Conservation (phyloP, 1,140 invertebrate genomes). For the Drosophila bocki region DNA sequence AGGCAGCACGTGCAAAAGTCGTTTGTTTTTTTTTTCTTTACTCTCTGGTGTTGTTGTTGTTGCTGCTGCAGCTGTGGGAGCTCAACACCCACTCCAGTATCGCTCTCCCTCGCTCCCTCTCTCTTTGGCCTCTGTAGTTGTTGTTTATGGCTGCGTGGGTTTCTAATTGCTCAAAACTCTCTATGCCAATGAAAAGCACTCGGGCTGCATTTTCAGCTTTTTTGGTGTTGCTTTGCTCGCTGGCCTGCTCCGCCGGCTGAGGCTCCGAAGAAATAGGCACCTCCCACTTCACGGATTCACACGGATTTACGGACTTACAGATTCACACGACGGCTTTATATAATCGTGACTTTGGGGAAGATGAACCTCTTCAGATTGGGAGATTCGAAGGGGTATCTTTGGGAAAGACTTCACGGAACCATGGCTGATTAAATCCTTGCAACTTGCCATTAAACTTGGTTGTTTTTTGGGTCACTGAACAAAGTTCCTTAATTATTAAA, state of each 20-base stretch:
- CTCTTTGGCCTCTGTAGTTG: slow-evolving; percentile 42
- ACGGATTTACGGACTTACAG: slow-evolving; percentile 22
- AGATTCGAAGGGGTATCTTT: neutral
- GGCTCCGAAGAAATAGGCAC: slow-evolving; percentile 73
- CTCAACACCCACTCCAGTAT: slow-evolving; percentile 21
- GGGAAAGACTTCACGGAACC: neutral
- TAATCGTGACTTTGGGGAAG: slow-evolving; percentile 19
- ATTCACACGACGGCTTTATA: slow-evolving; percentile 33
- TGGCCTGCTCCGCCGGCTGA: slow-evolving; percentile 30
- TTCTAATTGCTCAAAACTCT: slow-evolving; percentile 84
- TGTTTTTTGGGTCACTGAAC: neutral
- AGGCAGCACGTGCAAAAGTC: slow-evolving; percentile 69
- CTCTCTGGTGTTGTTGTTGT: slow-evolving; percentile 37
- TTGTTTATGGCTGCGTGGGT: slow-evolving; percentile 84
- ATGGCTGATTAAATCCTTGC: neutral
- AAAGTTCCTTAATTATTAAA: neutral
- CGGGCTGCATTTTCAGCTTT: slow-evolving; percentile 73
- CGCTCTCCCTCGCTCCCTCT: neutral
- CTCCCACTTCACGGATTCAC: slow-evolving; percentile 69
- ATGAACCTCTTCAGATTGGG: neutral
- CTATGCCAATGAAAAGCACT: slow-evolving; percentile 81
- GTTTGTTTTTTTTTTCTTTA: slow-evolving; percentile 26
- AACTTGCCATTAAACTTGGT: no score
- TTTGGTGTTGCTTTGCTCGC: slow-evolving; percentile 34
- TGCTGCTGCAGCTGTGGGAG: slow-evolving; percentile 39